These are phyloP conservation scores for Furcifer pardalis DNA, from an alignment of 2,797 vertebrate species.

Conservation along the genomic window DNA sequence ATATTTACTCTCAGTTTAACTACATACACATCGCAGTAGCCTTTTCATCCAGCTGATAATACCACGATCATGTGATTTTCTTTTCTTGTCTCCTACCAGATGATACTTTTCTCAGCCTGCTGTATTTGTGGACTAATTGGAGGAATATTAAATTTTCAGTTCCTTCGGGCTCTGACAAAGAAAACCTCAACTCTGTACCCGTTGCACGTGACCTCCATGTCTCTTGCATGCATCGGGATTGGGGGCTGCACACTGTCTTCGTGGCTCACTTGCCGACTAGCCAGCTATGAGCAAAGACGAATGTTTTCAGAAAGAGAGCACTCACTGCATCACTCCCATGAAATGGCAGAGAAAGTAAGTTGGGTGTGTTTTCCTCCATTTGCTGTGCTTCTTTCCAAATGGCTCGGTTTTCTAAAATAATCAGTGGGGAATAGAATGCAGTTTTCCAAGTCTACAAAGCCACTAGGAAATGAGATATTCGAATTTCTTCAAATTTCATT, in stretches of 20 bases:
- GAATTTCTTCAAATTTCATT: constrained; percentile 53
- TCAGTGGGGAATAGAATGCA: constrained; percentile 41
- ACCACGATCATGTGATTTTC: constrained; percentile 9
- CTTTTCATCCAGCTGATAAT: constrained; percentile 32
- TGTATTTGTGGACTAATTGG: constrained; percentile 98
- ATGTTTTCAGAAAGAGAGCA: constrained; percentile 99
- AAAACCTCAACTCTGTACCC: constrained; percentile 85
- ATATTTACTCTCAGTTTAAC: constrained; percentile 19
- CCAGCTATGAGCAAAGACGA: constrained; percentile 96
- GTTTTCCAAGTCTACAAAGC: constrained; percentile 44
- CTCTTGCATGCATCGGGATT: constrained; percentile 93
- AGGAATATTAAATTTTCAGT: constrained; percentile 98
- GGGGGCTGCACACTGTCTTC: constrained; percentile 94
- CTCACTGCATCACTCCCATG: constrained; percentile 96
- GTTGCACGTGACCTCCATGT: constrained; percentile 92
- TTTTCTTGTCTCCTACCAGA: constrained; percentile 78
- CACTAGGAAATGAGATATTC: constrained; percentile 56
- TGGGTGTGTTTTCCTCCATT: constrained; percentile 37
- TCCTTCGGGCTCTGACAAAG: constrained; percentile 92
- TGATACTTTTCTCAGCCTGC: constrained; percentile 98
- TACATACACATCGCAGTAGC: neutral
- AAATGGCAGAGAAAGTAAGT: constrained; percentile 97
- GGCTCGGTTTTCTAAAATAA: constrained; percentile 34
- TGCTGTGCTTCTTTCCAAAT: constrained; percentile 35
- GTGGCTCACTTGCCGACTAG: constrained; percentile 96